Evolutionary conservation across 2,113 vertebrate genomes (phyloP).

Genomic region (Hemiprocne comata): DNA sequence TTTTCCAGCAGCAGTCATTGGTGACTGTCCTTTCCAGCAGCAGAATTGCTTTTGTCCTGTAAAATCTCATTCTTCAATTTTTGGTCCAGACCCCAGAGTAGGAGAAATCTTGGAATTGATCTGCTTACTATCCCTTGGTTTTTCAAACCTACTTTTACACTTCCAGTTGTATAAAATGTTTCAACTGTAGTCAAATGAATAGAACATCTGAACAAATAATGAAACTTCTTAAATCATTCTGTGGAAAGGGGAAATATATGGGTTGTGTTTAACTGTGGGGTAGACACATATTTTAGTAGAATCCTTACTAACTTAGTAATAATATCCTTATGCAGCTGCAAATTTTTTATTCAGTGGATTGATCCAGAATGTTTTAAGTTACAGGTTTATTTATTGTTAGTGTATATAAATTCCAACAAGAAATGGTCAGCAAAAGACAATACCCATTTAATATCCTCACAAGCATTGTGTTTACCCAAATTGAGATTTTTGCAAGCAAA

Average conservation of each 20-base stretch:
- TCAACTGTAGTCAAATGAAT: not conserved
- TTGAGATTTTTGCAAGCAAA: not conserved
- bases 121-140: constrained; percentile 19
- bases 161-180: not conserved
- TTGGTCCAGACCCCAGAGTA: not conserved
- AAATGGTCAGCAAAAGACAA: not conserved
- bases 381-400: not conserved
- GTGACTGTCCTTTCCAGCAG: not conserved
- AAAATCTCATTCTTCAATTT: not conserved
- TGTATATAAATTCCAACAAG: not conserved
- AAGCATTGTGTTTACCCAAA: not conserved
- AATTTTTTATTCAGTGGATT: not conserved
- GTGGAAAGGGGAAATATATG: not conserved
- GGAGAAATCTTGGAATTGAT: constrained; percentile 34
- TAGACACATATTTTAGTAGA: not conserved
- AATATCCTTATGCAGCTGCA: not conserved
- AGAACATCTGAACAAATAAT: not conserved
- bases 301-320: not conserved
- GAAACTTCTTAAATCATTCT: not conserved
- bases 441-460: not conserved
- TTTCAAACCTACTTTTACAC: constrained; percentile 28
- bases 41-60: not conserved
- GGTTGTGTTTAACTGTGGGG: not conserved
- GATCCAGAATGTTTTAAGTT: not conserved
- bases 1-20: not conserved